Evolutionary conservation across 2,797 vertebrate genomes (phyloP).

Genomic region (Pygocentrus nattereri): DNA sequence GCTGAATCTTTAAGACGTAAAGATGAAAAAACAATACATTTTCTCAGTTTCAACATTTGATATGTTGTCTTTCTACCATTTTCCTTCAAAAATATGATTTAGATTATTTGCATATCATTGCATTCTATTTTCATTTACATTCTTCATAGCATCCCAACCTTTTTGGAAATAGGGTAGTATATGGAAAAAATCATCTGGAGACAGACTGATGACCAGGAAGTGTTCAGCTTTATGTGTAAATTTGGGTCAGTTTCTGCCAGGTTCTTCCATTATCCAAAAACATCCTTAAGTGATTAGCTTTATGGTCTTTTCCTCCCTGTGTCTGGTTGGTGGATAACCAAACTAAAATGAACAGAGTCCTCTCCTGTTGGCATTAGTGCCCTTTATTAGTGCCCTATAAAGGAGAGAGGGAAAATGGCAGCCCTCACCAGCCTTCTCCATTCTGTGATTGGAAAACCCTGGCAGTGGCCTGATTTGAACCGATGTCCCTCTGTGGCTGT

Average conservation of each 20-base stretch:
- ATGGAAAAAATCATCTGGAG: conserved; percentile 63
- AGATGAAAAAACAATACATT: no score
- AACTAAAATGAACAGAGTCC: conserved; percentile 7
- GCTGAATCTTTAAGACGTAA: no score
- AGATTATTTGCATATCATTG: no score
- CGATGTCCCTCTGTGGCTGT: conserved; percentile 38
- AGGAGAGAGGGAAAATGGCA: conserved; percentile 36
- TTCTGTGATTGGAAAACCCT: conserved; percentile 37
- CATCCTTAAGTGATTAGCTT: conserved; percentile 57
- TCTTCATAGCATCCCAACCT: no score
- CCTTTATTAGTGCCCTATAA: conserved; percentile 45
- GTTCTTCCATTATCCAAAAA: conserved; percentile 27
- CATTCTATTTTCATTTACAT: no score
- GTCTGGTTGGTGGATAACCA: conserved; percentile 33
- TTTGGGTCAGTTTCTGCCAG: conserved; percentile 39
- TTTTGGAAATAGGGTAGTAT: no score
- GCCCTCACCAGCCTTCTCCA: conserved; percentile 21
- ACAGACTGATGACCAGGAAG: conserved; percentile 51
- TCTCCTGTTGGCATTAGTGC: conserved; percentile 26
- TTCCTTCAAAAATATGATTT: no score
- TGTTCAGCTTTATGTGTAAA: neutral
- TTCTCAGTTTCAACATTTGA: no score
- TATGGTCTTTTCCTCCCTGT: conserved; percentile 46
- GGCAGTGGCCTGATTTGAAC: conserved; percentile 51
- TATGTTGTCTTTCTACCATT: no score